Evolutionary conservation across 2,797 vertebrate genomes (phyloP).

Genomic region (Nyctalus aviator): DNA sequence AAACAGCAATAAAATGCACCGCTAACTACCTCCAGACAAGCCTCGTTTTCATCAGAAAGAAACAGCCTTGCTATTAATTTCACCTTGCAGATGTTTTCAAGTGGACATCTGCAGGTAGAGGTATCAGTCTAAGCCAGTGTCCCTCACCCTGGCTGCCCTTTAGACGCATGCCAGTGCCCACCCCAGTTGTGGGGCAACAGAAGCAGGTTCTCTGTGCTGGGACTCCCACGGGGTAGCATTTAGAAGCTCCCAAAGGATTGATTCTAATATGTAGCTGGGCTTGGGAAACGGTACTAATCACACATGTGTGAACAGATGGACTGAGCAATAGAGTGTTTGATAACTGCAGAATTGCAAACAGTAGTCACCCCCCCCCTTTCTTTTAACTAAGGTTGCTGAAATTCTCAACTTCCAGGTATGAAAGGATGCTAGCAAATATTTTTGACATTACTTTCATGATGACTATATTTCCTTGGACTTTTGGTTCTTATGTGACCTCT

Average conservation of each 20-base stretch:
- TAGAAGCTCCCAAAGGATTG: neutral
- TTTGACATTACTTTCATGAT: neutral
- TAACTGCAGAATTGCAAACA: neutral
- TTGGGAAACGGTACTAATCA: neutral
- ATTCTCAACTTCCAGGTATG: neutral
- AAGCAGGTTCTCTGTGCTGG: neutral
- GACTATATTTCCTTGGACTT: neutral
- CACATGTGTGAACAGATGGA: neutral
- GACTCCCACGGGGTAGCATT: neutral
- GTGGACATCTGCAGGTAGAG: neutral
- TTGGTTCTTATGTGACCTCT: constrained; percentile 24
- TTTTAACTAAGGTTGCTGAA: neutral
- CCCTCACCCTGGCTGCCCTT: neutral
- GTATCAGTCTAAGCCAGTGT: rapidly evolving
- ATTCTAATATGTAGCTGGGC: neutral
- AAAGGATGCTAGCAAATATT: neutral
- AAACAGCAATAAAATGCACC: neutral
- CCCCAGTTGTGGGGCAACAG: neutral
- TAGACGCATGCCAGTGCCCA: rapidly evolving
- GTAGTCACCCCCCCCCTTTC: neutral
- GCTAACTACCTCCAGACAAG: neutral
- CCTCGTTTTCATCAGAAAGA: neutral
- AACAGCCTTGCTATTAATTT: neutral
- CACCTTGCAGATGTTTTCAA: neutral
- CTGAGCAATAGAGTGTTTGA: neutral